phyloP scores from a whole-genome alignment of 2,888 invertebrate genomes.

The Lymantria dispar region DNA sequence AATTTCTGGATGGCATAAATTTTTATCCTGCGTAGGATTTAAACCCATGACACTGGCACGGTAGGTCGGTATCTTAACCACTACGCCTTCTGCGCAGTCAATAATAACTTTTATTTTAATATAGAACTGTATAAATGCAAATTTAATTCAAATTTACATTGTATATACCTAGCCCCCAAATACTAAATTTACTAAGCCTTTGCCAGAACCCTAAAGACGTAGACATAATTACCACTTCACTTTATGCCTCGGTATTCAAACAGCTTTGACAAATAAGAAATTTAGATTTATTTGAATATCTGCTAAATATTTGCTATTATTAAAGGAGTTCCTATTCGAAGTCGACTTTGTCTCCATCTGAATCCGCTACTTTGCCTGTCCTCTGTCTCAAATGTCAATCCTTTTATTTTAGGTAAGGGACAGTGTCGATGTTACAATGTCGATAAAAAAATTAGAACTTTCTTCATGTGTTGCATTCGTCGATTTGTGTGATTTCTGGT shows the following conservation, averaged over 20 bases:
- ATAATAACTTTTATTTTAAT: too few relatives aligned
- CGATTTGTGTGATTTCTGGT: too few relatives aligned
- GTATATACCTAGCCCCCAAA: too few relatives aligned
- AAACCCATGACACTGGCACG: too few relatives aligned
- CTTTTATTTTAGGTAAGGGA: slow-evolving; percentile 66
- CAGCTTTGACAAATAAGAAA: slow-evolving; percentile 35
- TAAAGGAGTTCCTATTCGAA: slow-evolving; percentile 54
- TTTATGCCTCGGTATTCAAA: slow-evolving; percentile 13
- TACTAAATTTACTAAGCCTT: background rate
- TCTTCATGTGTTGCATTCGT: too few relatives aligned
- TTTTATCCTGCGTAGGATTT: too few relatives aligned
- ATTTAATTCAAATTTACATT: too few relatives aligned
- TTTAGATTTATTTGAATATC: slow-evolving; percentile 54
- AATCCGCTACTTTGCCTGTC: slow-evolving; percentile 73
- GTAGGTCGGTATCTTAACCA: too few relatives aligned
- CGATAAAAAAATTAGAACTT: slow-evolving; percentile 4
- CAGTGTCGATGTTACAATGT: slow-evolving; percentile 22
- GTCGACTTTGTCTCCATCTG: slow-evolving; percentile 67
- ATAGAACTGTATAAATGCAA: too few relatives aligned
- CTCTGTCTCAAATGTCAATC: slow-evolving; percentile 76
- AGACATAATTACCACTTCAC: slow-evolving; percentile 4
- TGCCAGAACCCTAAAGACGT: background rate
- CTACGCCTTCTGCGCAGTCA: too few relatives aligned
- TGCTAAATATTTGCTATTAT: slow-evolving; percentile 65
- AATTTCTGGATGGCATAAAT: too few relatives aligned